Conservation (phyloP, 1,140 invertebrate genomes). For the Holcopasites calliopsidis region DNA sequence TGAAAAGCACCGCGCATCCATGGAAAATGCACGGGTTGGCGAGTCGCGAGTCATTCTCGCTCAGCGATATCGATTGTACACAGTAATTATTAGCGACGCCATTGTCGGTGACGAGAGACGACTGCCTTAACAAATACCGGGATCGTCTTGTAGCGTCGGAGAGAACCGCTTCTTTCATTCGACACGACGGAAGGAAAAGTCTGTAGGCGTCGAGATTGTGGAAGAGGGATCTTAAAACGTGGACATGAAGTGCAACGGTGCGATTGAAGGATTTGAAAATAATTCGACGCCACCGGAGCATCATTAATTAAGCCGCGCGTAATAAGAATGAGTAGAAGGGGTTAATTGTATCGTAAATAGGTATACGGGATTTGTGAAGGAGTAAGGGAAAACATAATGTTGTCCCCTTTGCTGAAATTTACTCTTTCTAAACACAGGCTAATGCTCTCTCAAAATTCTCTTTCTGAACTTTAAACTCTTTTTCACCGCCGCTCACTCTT, state of each 20-base stretch:
- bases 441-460: conserved; percentile 37
- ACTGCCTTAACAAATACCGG: conserved; percentile 32
- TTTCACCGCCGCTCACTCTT: conserved; percentile 20
- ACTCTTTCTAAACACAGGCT: conserved; percentile 26
- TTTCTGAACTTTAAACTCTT: conserved; percentile 31
- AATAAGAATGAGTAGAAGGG: not conserved
- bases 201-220: not conserved
- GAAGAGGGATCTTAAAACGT: not conserved
- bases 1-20: conserved; percentile 28
- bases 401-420: not conserved
- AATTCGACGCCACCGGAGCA: not conserved
- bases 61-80: conserved; percentile 41
- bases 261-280: not conserved
- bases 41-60: conserved; percentile 42
- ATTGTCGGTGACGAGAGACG: conserved; percentile 32
- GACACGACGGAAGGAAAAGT: not conserved
- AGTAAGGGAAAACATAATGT: not conserved
- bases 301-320: not conserved
- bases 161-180: conserved; percentile 15
- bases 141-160: conserved; percentile 28
- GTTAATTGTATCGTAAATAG: not conserved
- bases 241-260: not conserved
- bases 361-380: no score
- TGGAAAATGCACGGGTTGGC: conserved; percentile 44
- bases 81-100: conserved; percentile 43